Evolutionary conservation across 2,888 invertebrate genomes (phyloP).

Genomic region (Mechanitis messenoides): DNA sequence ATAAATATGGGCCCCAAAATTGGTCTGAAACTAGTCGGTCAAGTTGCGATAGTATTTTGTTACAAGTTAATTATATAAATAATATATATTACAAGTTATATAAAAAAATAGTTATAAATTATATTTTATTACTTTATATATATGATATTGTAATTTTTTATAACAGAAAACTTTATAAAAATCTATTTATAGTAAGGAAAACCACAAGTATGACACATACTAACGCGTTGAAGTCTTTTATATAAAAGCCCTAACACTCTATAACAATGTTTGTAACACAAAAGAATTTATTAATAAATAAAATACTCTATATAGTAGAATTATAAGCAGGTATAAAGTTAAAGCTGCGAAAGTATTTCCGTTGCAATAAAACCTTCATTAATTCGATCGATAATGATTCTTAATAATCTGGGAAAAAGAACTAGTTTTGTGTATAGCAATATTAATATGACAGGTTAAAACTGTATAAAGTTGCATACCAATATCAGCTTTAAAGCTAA

Average conservation of each 20-base stretch:
- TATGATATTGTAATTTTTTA: no score
- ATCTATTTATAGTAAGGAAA: no score
- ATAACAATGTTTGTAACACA: background rate
- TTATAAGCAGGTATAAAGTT: slow-evolving; percentile 26
- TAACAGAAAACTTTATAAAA: no score
- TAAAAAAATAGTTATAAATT: no score
- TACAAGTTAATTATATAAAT: no score
- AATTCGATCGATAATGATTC: slow-evolving; percentile 13
- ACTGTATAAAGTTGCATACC: slow-evolving; percentile 9
- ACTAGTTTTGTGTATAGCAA: slow-evolving; percentile 12
- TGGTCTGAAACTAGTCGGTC: no score
- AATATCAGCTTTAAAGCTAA: slow-evolving; percentile 15
- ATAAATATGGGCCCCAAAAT: no score
- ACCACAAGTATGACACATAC: no score
- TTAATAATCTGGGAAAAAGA: slow-evolving; percentile 7
- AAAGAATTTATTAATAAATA: background rate
- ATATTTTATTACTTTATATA: no score
- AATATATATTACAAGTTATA: no score
- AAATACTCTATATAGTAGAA: slow-evolving; percentile 7
- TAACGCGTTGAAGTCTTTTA: slow-evolving; percentile 21
- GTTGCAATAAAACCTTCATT: slow-evolving; percentile 22
- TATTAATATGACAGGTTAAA: slow-evolving; percentile 13
- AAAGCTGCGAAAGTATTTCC: slow-evolving; percentile 31
- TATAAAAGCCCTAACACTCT: background rate
- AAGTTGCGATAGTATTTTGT: no score